Conservation (phyloP, 2,888 invertebrate genomes). For the Fragum fragum region DNA sequence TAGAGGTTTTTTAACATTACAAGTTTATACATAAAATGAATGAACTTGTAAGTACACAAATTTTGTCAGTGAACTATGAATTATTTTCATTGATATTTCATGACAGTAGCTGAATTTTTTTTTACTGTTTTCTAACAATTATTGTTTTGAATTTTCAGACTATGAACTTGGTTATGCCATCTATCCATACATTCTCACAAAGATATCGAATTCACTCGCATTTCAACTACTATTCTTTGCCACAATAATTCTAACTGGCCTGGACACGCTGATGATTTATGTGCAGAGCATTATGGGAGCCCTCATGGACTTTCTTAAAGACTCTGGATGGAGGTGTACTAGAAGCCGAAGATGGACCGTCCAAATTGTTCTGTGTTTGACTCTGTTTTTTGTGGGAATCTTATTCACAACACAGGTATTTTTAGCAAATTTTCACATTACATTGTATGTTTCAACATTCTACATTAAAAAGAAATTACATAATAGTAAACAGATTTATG, state of each 20-base stretch:
- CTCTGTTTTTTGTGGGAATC: constrained; percentile 56
- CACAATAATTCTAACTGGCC: constrained; percentile 67
- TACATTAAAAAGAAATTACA: too few relatives aligned
- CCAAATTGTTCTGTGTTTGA: constrained; percentile 51
- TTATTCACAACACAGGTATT: constrained; percentile 70
- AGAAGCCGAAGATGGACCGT: constrained; percentile 50
- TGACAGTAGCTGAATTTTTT: too few relatives aligned
- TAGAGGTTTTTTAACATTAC: too few relatives aligned
- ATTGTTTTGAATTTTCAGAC: constrained; percentile 63
- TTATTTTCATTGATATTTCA: too few relatives aligned
- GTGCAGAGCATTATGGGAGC: constrained; percentile 72
- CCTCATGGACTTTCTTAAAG: constrained; percentile 68
- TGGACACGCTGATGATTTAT: constrained; percentile 67
- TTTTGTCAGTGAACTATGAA: too few relatives aligned
- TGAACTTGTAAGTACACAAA: too few relatives aligned
- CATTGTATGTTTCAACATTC: too few relatives aligned
- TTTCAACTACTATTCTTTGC: constrained; percentile 74
- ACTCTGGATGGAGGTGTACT: constrained; percentile 64
- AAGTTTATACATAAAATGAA: too few relatives aligned
- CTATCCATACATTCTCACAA: constrained; percentile 73
- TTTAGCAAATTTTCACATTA: too few relatives aligned
- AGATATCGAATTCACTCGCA: constrained; percentile 68
- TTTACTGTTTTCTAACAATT: not conserved
- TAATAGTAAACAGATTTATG: too few relatives aligned
- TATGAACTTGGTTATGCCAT: constrained; percentile 77